Conservation (phyloP, 2,797 vertebrate species). For the Mareca strepera region DNA sequence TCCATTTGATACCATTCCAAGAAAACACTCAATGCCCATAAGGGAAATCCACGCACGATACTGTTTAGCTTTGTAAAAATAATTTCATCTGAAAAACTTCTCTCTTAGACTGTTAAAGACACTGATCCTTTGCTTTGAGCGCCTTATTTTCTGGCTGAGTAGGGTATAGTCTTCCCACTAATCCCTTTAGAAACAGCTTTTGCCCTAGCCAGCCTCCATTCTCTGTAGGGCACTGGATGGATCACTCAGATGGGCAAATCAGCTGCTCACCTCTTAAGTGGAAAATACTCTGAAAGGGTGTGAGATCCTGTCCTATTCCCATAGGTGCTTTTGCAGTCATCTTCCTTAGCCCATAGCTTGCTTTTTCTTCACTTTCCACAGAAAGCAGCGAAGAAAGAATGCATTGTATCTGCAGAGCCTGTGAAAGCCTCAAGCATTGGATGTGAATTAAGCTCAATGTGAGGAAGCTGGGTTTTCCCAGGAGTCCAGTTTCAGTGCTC, state of each 20-base stretch:
- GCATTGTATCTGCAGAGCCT: not conserved
- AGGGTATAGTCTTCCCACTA: no score
- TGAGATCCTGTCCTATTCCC: not conserved
- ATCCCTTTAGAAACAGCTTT: not conserved
- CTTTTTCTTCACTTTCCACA: not conserved
- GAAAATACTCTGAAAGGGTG: not conserved
- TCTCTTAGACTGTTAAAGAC: not conserved
- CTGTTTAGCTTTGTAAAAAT: not conserved
- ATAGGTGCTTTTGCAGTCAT: not conserved
- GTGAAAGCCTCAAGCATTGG: fast-evolving
- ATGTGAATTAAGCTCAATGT: not conserved
- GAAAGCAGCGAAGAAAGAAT: not conserved
- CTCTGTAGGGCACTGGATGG: not conserved
- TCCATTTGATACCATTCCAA: not conserved
- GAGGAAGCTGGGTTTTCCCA: not conserved
- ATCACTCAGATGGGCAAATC: not conserved
- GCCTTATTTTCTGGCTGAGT: not conserved
- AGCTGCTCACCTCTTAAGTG: not conserved
- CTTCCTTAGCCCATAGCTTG: not conserved
- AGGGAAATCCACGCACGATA: not conserved
- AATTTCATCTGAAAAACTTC: not conserved
- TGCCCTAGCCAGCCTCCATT: not conserved
- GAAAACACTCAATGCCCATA: not conserved
- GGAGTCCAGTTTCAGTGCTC: not conserved
- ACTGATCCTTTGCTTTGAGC: not conserved